A percentile compares a stretch with the other conserved stretches of the same genome.
Evolutionary conservation across 2,888 invertebrate genomes (phyloP).

Genomic region (Tipula helvola): DNA sequence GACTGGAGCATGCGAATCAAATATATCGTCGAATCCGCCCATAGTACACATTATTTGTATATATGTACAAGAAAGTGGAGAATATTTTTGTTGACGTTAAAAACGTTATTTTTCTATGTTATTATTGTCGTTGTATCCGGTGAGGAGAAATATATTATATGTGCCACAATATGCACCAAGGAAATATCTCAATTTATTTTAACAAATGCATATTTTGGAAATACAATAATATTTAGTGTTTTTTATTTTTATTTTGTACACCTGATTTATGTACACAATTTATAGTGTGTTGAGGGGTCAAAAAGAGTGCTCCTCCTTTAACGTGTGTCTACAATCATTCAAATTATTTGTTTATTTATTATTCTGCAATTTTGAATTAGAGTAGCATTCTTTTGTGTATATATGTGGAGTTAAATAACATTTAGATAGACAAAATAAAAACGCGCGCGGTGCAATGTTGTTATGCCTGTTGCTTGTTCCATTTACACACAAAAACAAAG

Average conservation of each 20-base stretch:
- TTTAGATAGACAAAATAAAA: background rate
- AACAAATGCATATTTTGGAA: background rate
- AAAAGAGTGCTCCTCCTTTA: background rate
- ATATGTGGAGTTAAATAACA: background rate
- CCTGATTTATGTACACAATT: background rate
- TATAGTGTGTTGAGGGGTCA: background rate
- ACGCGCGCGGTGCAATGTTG: background rate
- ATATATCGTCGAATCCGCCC: background rate
- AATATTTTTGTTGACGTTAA: background rate
- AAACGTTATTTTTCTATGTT: background rate
- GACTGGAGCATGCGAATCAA: background rate
- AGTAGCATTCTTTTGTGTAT: background rate
- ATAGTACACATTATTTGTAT: background rate
- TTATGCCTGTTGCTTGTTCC: conserved; percentile 6
- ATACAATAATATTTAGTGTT: background rate
- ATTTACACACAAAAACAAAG: background rate
- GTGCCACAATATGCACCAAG: background rate
- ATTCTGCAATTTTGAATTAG: background rate
- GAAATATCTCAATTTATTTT: background rate
- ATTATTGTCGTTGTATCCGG: background rate
- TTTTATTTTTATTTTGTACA: background rate
- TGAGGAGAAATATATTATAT: background rate
- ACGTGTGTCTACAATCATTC: background rate
- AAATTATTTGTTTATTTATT: background rate
- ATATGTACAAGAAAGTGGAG: background rate